Evolutionary conservation across 1,140 invertebrate genomes (phyloP), one percentile per base, ranked within the genome.

Genomic region (Papilio helenus): DNA sequence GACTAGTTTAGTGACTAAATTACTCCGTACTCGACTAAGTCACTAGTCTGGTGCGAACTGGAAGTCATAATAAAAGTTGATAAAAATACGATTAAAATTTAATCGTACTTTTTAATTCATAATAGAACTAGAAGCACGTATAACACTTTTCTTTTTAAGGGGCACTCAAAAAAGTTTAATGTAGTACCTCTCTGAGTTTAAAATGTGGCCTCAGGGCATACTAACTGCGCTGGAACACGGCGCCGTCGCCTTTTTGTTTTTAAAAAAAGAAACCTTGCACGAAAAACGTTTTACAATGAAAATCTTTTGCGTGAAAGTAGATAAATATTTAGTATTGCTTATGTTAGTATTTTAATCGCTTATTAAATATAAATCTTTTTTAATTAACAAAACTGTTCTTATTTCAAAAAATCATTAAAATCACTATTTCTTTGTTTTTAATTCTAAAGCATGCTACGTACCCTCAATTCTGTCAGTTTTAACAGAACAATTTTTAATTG

Each of bases 101-200:
- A 29, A 29, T 29, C 12, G 14, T 29, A 29, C 4, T 16, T 68
- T 29, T 39, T 16, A 76, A 76, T 58, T 58, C 3, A 26, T 39
- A 76, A 76, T 76, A 58, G 49, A 76, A 58, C 74, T 39, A 55
- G 29, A 39, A 58, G 74, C 74, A 55, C 26, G 74, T 58, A 58
- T 58, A 42, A 61, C 51, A 77, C 76, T 77, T 77, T 42, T 77
- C 16, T 77, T 77, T 77, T 74, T 74, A 65, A 77, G 18, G 29
- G 34, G 76, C 42, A 61, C 76, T 77, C 76, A 77, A 77, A 77
- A 77, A 77, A 77, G 76, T 77, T 77, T 77, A 77, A 77, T 77
- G 76, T 77, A 77, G 76, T 77, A 58, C 58, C 76, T 77, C 76
- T 77, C 76, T 14, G 55, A 77, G 51, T 77, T 77, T 77, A 77